phyloP scores from a whole-genome alignment of 1,140 invertebrate species.

The Drosophila ananassae region DNA sequence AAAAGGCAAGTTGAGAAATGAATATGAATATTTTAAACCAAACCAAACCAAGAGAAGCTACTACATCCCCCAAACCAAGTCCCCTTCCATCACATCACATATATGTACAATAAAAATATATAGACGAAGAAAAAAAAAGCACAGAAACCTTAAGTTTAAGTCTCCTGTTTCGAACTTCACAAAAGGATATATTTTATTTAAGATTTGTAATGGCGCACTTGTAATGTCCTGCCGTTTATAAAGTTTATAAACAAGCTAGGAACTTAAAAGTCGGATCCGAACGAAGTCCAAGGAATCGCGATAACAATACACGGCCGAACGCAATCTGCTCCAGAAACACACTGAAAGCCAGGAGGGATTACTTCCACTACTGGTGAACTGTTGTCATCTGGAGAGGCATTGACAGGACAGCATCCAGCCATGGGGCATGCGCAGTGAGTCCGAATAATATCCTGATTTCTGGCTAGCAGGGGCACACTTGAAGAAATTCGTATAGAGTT shows the following conservation, averaged over 20 bases:
- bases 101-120: background rate
- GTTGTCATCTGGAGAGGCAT: slow-evolving; percentile 51
- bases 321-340: slow-evolving; percentile 62
- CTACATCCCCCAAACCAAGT: background rate
- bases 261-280: background rate
- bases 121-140: background rate
- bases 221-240: slow-evolving; percentile 1
- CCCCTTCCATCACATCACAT: background rate
- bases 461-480: background rate
- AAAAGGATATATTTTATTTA: background rate
- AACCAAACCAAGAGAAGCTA: slow-evolving; percentile 35
- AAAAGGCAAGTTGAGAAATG: slow-evolving; percentile 17
- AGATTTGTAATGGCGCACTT: background rate
- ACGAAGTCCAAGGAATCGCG: background rate
- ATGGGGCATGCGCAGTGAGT: slow-evolving; percentile 27
- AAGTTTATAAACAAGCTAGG: slow-evolving; percentile 1
- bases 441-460: slow-evolving; percentile 1
- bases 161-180: background rate
- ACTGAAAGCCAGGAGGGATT: slow-evolving; percentile 54
- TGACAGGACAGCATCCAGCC: slow-evolving; percentile 40
- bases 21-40: slow-evolving; percentile 50
- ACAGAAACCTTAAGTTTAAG: background rate
- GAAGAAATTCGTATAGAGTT: background rate
- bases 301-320: slow-evolving; percentile 40
- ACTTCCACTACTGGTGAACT: slow-evolving; percentile 27